phyloP scores from a whole-genome alignment of 2,888 invertebrate species.

The Oxyteleia sp. region DNA sequence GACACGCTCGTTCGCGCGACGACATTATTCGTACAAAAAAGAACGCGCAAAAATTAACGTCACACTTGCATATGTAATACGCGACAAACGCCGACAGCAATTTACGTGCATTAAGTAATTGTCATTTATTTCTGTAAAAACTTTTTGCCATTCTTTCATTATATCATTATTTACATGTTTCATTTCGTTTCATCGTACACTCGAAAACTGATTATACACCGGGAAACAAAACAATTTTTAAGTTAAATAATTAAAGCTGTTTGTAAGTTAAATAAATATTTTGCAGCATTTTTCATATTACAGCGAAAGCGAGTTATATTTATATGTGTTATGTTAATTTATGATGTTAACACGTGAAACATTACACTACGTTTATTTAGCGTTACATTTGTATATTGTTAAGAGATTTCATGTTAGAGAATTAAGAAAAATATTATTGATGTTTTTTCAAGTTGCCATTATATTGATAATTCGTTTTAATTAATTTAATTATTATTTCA shows the following conservation, averaged over 20 bases:
- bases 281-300: background rate
- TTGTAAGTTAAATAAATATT: background rate
- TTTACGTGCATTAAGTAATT: constrained; percentile 59
- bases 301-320: background rate
- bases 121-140: constrained; percentile 55
- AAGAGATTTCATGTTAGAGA: too few species aligned
- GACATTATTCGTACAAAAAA: constrained; percentile 54
- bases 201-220: background rate
- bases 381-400: too few species aligned
- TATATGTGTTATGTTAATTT: too few species aligned
- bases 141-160: constrained; percentile 21
- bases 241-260: background rate
- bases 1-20: constrained; percentile 21
- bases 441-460: too few species aligned
- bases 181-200: background rate
- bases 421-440: too few species aligned
- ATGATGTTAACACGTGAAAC: too few species aligned
- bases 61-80: constrained; percentile 44
- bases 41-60: constrained; percentile 56
- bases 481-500: too few species aligned
- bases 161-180: constrained; percentile 18
- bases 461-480: too few species aligned
- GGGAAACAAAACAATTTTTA: constrained; percentile 1
- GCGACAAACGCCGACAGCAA: constrained; percentile 53
- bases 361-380: too few species aligned